Evolutionary conservation across 2,113 vertebrate species (phyloP), one percentile per base, ranked within the genome.

Genomic region (Catharus fuscescens): DNA sequence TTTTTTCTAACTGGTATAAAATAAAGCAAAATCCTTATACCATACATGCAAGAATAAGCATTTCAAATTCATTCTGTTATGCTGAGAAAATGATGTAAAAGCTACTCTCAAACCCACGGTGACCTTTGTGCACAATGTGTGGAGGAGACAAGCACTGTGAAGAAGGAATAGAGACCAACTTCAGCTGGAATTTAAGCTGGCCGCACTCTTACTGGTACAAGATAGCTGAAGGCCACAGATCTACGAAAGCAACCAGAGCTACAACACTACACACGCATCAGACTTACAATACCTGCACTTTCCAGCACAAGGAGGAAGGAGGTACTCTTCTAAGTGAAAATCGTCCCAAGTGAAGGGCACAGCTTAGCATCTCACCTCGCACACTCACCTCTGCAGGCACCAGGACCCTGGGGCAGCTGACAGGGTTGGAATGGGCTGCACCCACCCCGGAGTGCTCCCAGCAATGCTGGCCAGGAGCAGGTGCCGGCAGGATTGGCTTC

Each of bases 391-490:
- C 24, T 3, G 6, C 42, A 82, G 26, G 28, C 2, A 3, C 56
- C 73, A 72, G 26, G 11, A 70, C 14, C 8, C 40, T 3, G 0
- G 2, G 26, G 28, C 25, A 52, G 26, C n/a, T 61, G 53, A 50
- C 21, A 21, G 6, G 31, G 34, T 7, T 72, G 14, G 42, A 65
- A 77, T 23, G 14, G 29, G 59, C 59, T 90, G 52, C 20, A 83
- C 25, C 38, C 19, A 25, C 12, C 6, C 3, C 0, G 0, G 17
- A 14, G 10, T 1, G 2, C 47, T 42, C 40, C 23, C n/a, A n/a
- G 69, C 2, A 71, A 4, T 0, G 0, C 74, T 71, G 60, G 32
- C 48, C 62, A 34, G 3, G 0, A 71, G 53, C 57, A 29, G 17
- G 9, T 42, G 36, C 28, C 0, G 0, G 45, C n/a, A 94, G 70